Evolutionary conservation across 2,113 vertebrate genomes (phyloP).

Genomic region (Callopanchax toddi): DNA sequence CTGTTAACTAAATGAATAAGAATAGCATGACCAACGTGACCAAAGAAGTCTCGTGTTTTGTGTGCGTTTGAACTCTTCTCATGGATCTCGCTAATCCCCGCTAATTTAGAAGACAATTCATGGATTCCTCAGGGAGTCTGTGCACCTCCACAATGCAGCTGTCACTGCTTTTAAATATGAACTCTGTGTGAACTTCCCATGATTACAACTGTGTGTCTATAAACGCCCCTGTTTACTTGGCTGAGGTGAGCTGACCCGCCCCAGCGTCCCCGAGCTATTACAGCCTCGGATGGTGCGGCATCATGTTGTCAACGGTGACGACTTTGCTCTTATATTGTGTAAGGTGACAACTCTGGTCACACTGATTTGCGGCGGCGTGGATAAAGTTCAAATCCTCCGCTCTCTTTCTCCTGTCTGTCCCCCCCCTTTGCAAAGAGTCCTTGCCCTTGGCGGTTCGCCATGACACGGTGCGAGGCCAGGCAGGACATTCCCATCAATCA

Average conservation of each 20-base stretch:
- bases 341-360: conserved; percentile 40
- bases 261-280: conserved; percentile 39
- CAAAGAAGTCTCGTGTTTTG: not conserved
- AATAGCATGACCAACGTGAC: not conserved
- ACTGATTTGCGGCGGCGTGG: conserved; percentile 53
- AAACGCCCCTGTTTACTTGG: conserved; percentile 19
- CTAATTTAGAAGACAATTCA: conserved; percentile 6
- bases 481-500: conserved; percentile 65
- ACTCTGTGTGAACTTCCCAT: conserved; percentile 16
- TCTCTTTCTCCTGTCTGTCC: conserved; percentile 9
- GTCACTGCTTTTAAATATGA: conserved; percentile 3
- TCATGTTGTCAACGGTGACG: conserved; percentile 48
- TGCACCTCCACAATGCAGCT: not conserved
- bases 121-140: not conserved
- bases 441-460: conserved; percentile 54
- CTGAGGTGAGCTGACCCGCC: conserved; percentile 21
- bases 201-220: conserved; percentile 3
- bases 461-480: conserved; percentile 45
- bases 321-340: conserved; percentile 37
- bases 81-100: conserved; percentile 2
- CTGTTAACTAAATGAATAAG: not conserved
- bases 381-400: conserved; percentile 51
- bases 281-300: not conserved
- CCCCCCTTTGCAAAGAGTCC: conserved; percentile 36
- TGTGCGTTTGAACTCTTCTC: not conserved